Conservation (phyloP, 2,888 invertebrate genomes). For the Choreutis nemorana region DNA sequence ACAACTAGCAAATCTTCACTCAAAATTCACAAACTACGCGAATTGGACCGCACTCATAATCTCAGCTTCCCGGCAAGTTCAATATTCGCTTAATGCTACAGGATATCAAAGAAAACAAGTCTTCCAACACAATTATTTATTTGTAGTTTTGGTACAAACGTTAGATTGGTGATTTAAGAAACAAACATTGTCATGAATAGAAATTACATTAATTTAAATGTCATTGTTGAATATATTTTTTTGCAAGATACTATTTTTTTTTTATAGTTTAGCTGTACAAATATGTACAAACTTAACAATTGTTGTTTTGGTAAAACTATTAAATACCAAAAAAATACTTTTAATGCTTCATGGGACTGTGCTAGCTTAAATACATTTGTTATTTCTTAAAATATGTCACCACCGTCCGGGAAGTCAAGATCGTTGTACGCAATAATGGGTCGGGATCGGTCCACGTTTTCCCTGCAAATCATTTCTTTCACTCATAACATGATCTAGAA, state of each 20-base stretch:
- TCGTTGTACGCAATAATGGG: constrained; percentile 89
- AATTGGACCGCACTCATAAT: constrained; percentile 5
- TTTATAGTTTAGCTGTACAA: no score
- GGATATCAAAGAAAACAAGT: constrained; percentile 6
- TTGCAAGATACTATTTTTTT: no score
- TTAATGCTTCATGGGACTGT: no score
- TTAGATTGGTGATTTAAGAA: no score
- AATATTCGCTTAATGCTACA: constrained; percentile 1
- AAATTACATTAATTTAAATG: no score
- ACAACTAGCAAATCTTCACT: constrained; percentile 18
- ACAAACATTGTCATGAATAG: no score
- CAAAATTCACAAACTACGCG: constrained; percentile 14
- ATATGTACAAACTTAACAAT: no score
- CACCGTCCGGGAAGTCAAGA: constrained; percentile 86
- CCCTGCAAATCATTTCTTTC: constrained; percentile 64
- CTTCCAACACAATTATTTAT: constrained; percentile 10
- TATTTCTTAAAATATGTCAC: constrained; percentile 79
- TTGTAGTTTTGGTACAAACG: constrained; percentile 3
- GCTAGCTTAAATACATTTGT: no score
- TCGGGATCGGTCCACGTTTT: constrained; percentile 74
- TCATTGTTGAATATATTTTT: no score
- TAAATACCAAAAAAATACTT: no score
- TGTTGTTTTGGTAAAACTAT: no score
- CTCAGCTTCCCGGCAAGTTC: constrained; percentile 9
- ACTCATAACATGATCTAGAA: constrained; percentile 20